Evolutionary conservation across 2,113 vertebrate species (phyloP), one percentile per base, ranked within the genome.

Genomic region (Rana temporaria): DNA sequence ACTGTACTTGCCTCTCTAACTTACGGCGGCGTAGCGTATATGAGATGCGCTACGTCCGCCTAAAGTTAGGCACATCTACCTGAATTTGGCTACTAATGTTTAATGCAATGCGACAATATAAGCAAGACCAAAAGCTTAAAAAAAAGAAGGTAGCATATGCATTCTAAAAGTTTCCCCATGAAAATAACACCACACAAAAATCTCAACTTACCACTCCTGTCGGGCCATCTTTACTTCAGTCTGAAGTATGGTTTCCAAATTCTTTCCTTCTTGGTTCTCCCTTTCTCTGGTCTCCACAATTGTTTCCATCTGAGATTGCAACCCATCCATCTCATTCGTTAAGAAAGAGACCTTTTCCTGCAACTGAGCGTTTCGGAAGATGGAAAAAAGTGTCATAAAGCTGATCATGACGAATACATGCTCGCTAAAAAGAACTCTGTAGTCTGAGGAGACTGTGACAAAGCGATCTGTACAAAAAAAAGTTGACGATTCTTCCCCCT

Each of bases 201-300:
- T 38, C 34, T 6, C n/a, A n/a, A 87, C 89, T 91, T 73, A 98
- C 98, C 91, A 92, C 85, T 98, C 95, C 2, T 88, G 87, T 65
- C 91, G 93, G 53, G 91, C 91, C 0, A 71, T 83, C n/a, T 91
- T 92, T 2, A 93, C 72, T 59, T 99, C 98, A 2, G 94, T 90
- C 64, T 90, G 93, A 80, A 99, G 91, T 94, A 98, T 91, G 22
- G 92, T 87, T 6, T 98, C 85, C 26, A 96, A 93, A 87, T 94
- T 94, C 0, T 90, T 89, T 55, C 91, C 95, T 86, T 96, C 96
- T 72, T 95, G 93, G 85, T 93, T 94, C 84, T 98, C 97, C 67
- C 95, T 87, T 26, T 94, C 93, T 2, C 88, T 85, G 8, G 90
- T 87, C 63, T 94, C 94, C 82, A 95, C 91, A 0, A 98, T 92